A percentile compares a stretch with the other conserved stretches of the same genome.
These are phyloP conservation scores for Theropithecus gelada DNA, from an alignment of 2,113 vertebrate species.

Conservation along the genomic window DNA sequence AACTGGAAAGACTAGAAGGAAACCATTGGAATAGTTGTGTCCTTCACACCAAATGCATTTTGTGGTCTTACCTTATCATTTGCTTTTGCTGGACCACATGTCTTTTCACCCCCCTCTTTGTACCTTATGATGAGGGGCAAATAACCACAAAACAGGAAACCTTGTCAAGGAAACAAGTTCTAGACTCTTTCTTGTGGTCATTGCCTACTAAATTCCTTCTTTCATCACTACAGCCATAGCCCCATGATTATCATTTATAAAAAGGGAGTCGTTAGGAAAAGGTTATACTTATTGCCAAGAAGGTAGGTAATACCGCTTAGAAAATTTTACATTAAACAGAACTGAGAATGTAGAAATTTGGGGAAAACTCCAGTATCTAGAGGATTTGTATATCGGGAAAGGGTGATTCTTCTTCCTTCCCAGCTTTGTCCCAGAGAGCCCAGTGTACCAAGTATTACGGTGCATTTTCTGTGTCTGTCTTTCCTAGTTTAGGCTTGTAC, in stretches of 20 bases:
- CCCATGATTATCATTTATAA: neutral
- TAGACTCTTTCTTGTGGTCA: neutral
- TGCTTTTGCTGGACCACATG: neutral
- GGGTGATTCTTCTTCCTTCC: neutral
- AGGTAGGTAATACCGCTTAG: neutral
- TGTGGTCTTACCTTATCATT: neutral
- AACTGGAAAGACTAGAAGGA: neutral
- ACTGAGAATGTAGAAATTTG: neutral
- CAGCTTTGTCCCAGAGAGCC: neutral
- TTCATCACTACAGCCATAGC: accelerated
- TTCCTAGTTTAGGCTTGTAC: neutral
- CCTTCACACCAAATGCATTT: neutral
- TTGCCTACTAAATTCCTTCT: neutral
- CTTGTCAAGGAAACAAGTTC: neutral
- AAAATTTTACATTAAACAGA: neutral
- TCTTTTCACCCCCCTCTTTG: neutral
- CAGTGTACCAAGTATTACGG: neutral
- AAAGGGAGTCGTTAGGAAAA: neutral
- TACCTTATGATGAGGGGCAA: neutral
- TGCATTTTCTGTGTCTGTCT: neutral
- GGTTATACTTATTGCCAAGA: neutral
- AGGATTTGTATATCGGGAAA: neutral
- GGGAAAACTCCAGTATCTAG: neutral
- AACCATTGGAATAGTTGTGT: neutral
- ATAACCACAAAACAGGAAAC: neutral